A percentile compares a stretch with the other conserved stretches of the same genome.
Conservation (phyloP, 2,797 vertebrate genomes). For the Pangasius mekongensis region DNA sequence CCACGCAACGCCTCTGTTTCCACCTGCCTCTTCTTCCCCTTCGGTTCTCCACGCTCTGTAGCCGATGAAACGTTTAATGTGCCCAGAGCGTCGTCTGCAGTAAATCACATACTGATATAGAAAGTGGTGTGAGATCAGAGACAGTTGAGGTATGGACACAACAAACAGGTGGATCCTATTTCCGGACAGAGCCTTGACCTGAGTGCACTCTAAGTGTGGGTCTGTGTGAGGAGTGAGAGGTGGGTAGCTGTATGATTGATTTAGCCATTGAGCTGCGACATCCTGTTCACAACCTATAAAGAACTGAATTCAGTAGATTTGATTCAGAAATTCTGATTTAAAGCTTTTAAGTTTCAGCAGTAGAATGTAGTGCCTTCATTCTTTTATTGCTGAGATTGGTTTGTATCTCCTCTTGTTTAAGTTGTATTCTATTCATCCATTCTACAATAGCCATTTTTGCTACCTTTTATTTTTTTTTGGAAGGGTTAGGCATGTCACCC, state of each 20-base stretch:
- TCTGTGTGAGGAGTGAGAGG: conserved; percentile 30
- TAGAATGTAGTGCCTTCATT: neutral
- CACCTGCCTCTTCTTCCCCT: conserved; percentile 6
- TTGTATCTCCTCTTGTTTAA: neutral
- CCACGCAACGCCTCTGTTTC: neutral
- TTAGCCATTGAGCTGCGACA: conserved; percentile 10
- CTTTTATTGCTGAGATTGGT: neutral
- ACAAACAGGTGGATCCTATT: conserved; percentile 75
- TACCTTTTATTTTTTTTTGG: neutral
- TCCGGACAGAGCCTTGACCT: conserved; percentile 73
- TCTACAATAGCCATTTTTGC: neutral
- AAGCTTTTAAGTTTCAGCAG: neutral
- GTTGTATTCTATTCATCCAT: neutral
- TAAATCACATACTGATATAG: conserved; percentile 66
- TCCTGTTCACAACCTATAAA: neutral
- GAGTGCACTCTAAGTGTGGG: conserved; percentile 51
- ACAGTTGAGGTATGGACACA: conserved; percentile 64
- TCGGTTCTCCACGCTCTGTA: conserved; percentile 43
- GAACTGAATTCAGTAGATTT: conserved; percentile 20
- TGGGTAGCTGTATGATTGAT: conserved; percentile 3
- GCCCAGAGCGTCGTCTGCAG: conserved; percentile 41
- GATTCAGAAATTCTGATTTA: neutral
- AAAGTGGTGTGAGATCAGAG: conserved; percentile 67
- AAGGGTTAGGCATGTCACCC: neutral
- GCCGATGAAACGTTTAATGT: conserved; percentile 41